Evolutionary conservation across 1,140 invertebrate genomes (phyloP), one percentile per base, ranked within the genome.

Genomic region (Magallana angulata): DNA sequence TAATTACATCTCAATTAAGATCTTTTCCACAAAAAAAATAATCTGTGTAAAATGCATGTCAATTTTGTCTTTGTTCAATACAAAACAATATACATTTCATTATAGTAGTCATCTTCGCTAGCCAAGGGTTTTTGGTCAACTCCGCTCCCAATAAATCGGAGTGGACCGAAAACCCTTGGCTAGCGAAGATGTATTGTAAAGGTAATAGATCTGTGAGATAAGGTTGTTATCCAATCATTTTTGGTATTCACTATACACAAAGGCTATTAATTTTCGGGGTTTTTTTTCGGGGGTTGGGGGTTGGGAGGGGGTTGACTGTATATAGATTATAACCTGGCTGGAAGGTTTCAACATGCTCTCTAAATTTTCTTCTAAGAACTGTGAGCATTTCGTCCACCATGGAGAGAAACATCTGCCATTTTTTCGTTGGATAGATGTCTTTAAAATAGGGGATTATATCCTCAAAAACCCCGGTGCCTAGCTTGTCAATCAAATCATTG

Each of bases 381-480:
- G 57, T 56, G 8, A 57, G 30, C 12, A 87, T 18, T 30, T 87
- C 60, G 57, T 71, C 48, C 12, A 14, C 6, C 9, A 71, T 30
- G 16, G 68, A 12, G 18, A 9, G 58, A 7, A 84, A 7, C 9
- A 12, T 36, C 62, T n/a, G 18, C 18, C 62, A 88, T 64, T 56
- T 57, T 9, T 82, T 82, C 9, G 83, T 85, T 3, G 57, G 36
- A 16, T 62, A 88, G 6, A 85, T 82, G 58, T 88, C 76, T 57
- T 12, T 48, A 18, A 88, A 24, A 83, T 62, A 30, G 1, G 84
- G 87, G 30, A 88, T 1, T 6, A 88, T 11, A 58, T 88, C 87
- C 57, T 88, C 87, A 16, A 88, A 8, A 24, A 85, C 64, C 16
- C 87, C 87, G 12, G 14, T 16, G 36, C 76, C 80, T 24, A 85